Evolutionary conservation across 2,888 invertebrate species (phyloP).

Genomic region (Perithous albicinctus): DNA sequence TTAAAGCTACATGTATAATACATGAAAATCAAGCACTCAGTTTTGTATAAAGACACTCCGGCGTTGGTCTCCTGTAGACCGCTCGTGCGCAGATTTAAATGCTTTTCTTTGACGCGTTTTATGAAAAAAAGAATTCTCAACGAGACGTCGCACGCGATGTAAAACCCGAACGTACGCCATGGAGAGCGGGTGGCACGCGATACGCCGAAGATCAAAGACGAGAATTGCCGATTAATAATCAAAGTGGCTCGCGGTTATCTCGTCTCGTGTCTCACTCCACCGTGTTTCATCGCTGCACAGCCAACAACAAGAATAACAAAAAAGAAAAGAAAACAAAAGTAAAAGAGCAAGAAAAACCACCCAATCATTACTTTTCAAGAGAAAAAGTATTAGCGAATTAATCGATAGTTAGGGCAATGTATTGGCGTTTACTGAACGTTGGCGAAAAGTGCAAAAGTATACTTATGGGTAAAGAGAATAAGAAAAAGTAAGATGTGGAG

Average conservation of each 20-base stretch:
- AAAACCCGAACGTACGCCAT: slow-evolving; percentile 3
- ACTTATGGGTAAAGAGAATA: neutral
- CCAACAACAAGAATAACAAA: slow-evolving; percentile 8
- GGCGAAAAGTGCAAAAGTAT: neutral
- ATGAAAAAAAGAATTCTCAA: slow-evolving; percentile 61
- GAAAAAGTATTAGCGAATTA: neutral
- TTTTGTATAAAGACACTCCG: slow-evolving; percentile 45
- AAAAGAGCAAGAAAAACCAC: neutral
- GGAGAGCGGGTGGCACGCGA: slow-evolving; percentile 64
- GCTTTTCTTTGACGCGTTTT: slow-evolving; percentile 36
- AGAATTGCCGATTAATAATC: slow-evolving; percentile 68
- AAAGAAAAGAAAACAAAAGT: no score
- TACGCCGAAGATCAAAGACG: slow-evolving; percentile 69
- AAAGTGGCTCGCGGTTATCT: slow-evolving; percentile 51
- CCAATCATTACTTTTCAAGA: neutral
- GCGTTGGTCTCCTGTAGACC: slow-evolving; percentile 23
- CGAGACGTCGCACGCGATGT: slow-evolving; percentile 70
- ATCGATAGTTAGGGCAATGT: neutral
- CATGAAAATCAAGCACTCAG: neutral
- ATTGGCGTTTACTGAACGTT: neutral
- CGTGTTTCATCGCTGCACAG: neutral
- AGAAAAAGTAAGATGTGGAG: neutral
- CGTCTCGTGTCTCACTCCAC: slow-evolving; percentile 19
- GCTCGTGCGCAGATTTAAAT: slow-evolving; percentile 62
- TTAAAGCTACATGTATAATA: neutral